Conservation (phyloP, 1,140 invertebrate genomes). For the Diorhabda elongata region DNA sequence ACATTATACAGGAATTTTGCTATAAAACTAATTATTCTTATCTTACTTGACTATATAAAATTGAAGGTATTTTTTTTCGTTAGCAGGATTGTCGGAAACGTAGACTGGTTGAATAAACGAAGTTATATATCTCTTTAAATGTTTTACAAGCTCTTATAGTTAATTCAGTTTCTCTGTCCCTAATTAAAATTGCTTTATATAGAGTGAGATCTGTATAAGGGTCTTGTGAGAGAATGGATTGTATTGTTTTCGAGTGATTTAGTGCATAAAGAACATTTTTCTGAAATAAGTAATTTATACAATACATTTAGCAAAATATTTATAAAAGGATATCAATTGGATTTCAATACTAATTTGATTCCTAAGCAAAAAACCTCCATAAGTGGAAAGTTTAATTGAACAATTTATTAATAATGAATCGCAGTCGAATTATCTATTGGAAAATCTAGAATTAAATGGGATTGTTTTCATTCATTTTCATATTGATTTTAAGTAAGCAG, state of each 20-base stretch:
- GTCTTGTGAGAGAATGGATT: not conserved
- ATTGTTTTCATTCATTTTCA: no score
- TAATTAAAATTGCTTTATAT: slow-evolving; percentile 3
- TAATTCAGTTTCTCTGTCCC: not conserved
- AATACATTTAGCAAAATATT: no score
- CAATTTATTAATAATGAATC: no score
- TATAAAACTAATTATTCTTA: not conserved
- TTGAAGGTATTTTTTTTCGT: not conserved
- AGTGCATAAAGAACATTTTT: no score
- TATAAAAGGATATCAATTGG: no score
- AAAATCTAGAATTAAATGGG: no score
- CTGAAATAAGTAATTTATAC: no score
- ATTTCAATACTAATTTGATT: no score
- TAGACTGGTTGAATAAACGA: not conserved
- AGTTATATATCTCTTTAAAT: slow-evolving; percentile 3
- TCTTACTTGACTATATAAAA: not conserved
- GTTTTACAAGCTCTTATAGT: not conserved
- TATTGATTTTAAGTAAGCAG: no score
- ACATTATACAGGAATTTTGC: not conserved
- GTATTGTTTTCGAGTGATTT: not conserved
- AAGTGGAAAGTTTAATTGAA: no score
- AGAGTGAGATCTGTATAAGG: slow-evolving; percentile 2
- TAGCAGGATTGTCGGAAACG: not conserved
- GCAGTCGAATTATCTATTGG: no score
- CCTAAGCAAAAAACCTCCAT: no score